Percentiles rank a stretch among this genome's conserved stretches.
Conservation (phyloP, 2,888 invertebrate species). For the Chrysomela aeneicollis region DNA sequence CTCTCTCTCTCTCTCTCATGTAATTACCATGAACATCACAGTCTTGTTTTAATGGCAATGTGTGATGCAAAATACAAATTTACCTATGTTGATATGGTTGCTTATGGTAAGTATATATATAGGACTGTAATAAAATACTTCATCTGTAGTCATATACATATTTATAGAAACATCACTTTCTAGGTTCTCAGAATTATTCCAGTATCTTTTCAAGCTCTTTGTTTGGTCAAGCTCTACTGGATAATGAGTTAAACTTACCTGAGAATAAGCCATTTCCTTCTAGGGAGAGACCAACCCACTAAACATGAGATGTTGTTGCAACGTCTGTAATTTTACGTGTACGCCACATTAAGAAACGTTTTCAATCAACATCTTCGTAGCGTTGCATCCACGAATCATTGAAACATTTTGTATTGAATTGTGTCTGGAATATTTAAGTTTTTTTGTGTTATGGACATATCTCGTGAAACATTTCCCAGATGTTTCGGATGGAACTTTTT, state of each 20-base stretch:
- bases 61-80: constrained; percentile 9
- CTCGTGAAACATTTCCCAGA: too few species aligned
- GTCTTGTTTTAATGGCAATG: constrained; percentile 7
- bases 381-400: too few species aligned
- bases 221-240: constrained; percentile 1
- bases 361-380: too few species aligned
- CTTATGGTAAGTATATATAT: constrained; percentile 12
- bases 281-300: constrained; percentile 18
- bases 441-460: too few species aligned
- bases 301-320: too few species aligned
- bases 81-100: background rate
- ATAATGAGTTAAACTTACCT: constrained; percentile 8
- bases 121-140: too few species aligned
- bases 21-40: constrained; percentile 8
- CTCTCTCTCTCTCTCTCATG: too few species aligned
- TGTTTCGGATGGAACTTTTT: too few species aligned
- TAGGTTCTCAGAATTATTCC: constrained; percentile 6
- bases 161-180: background rate
- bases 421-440: too few species aligned
- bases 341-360: too few species aligned
- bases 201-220: constrained; percentile 1
- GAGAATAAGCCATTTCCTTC: constrained; percentile 10
- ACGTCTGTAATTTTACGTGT: too few species aligned
- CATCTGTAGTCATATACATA: background rate
- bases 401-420: too few species aligned